phyloP scores from a whole-genome alignment of 1,140 invertebrate species.

The Catajapyx aquilonaris region DNA sequence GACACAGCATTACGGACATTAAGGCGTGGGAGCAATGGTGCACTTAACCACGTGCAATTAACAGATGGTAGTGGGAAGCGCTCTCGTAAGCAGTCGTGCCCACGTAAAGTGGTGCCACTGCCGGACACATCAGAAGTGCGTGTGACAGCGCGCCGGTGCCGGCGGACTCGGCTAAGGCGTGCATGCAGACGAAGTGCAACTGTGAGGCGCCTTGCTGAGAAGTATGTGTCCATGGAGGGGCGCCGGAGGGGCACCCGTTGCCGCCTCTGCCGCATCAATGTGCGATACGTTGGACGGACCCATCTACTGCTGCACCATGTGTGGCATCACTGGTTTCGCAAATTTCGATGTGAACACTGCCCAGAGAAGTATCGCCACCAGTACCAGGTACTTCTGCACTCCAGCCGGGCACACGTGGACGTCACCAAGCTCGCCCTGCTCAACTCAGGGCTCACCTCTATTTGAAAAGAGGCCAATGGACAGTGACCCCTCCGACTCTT shows the following conservation, averaged over 20 bases:
- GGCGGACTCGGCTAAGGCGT: background rate
- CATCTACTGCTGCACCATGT: conserved; percentile 9
- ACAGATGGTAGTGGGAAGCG: conserved; percentile 12
- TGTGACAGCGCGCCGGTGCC: background rate
- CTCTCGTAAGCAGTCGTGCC: conserved; percentile 24
- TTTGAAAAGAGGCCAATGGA: no score
- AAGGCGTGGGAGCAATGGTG: conserved; percentile 7
- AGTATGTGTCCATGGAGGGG: conserved; percentile 17
- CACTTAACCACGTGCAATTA: background rate
- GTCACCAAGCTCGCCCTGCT: no score
- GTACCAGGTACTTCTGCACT: conserved; percentile 23
- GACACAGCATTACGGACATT: conserved; percentile 7
- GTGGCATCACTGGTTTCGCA: conserved; percentile 13
- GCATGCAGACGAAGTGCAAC: background rate
- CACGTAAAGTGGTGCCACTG: conserved; percentile 24
- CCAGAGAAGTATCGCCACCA: conserved; percentile 18
- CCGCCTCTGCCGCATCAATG: conserved; percentile 12
- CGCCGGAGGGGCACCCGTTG: conserved; percentile 15
- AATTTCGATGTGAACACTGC: conserved; percentile 23
- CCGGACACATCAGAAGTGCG: conserved; percentile 8
- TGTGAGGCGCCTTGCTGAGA: conserved; percentile 12
- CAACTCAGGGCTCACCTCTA: no score
- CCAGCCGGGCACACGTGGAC: conserved; percentile 19
- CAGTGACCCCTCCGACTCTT: no score
- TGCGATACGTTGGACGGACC: conserved; percentile 2